Evolutionary conservation across 2,113 vertebrate genomes (phyloP), one percentile per base, ranked within the genome.

Genomic region (Proterorhinus semilunaris): DNA sequence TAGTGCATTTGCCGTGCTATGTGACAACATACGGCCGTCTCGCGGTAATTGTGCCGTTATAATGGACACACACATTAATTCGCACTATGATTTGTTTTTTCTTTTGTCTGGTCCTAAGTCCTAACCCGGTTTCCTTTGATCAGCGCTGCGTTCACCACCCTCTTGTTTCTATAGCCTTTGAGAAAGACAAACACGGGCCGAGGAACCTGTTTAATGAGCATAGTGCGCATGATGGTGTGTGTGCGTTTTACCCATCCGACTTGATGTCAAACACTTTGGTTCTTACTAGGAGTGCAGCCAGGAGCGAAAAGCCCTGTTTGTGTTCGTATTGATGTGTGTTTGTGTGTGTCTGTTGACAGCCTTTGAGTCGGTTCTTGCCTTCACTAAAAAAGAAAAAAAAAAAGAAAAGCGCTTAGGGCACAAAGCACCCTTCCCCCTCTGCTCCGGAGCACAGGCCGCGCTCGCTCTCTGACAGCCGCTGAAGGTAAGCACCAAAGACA

Each of bases 401-500:
- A 58, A 58, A 55, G 16, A 58, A 58, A 58, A 92, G 91, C 81
- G 90, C 91, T 92, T 86, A 92, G 88, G 90, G 92, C 90, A 90
- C 88, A 89, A 91, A 92, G 87, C 83, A 86, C 80, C 83, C 81
- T 86, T 83, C 83, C 86, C 85, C 79, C 83, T 81, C 85, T 81
- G 78, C 89, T 85, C 81, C 75, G 62, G 83, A 90, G 80, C 82
- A 80, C 68, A 66, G 84, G 83, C 85, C 87, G 83, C 75, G 87
- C 88, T 86, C 88, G 86, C 82, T 88, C 73, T 76, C 90, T 93
- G 91, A 91, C 91, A 92, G 87, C 54, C 88, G 89, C 83, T 91
- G 88, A 91, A 92, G 89, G 89, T 90, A 91, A 93, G 90, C 90
- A 88, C 88, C 82, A 89, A 92, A 92, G 91, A 91, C 90, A 91